These are phyloP conservation scores for Rhizoglyphus robini DNA, from an alignment of 1,140 invertebrate genomes.

Conservation along the genomic window DNA sequence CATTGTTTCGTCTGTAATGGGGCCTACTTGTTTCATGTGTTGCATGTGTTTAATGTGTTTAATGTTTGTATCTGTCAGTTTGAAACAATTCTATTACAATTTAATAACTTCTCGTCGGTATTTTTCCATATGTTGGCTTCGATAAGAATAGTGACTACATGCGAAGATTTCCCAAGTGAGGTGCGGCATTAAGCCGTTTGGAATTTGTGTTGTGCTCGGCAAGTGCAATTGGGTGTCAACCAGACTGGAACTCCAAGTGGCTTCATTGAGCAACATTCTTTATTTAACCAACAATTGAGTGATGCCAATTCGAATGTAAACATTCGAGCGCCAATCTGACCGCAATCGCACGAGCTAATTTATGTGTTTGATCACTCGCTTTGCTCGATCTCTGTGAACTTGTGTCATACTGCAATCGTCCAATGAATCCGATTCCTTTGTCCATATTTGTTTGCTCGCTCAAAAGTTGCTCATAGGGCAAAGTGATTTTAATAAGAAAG, in stretches of 20 bases:
- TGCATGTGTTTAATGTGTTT: not conserved
- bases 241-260: too few relatives aligned
- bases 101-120: not conserved
- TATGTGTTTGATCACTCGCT: too few relatives aligned
- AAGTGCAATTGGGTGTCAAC: too few relatives aligned
- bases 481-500: too few relatives aligned
- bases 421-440: too few relatives aligned
- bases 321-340: not conserved
- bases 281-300: not conserved
- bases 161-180: not conserved
- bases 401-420: too few relatives aligned
- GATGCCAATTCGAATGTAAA: constrained; percentile 6
- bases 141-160: not conserved
- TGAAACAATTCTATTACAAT: not conserved
- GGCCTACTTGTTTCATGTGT: not conserved
- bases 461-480: too few relatives aligned
- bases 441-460: too few relatives aligned
- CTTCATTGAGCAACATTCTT: too few relatives aligned
- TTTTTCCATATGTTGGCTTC: not conserved
- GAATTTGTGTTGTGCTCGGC: too few relatives aligned
- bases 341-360: too few relatives aligned
- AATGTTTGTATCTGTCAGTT: not conserved
- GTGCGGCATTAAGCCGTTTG: not conserved
- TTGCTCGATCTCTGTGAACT: too few relatives aligned
- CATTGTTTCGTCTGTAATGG: not conserved